A percentile compares a stretch with the other conserved stretches of the same genome.
These are phyloP conservation scores for Darevskia nairensis DNA, from an alignment of 2,797 vertebrate genomes.

Conservation along the genomic window DNA sequence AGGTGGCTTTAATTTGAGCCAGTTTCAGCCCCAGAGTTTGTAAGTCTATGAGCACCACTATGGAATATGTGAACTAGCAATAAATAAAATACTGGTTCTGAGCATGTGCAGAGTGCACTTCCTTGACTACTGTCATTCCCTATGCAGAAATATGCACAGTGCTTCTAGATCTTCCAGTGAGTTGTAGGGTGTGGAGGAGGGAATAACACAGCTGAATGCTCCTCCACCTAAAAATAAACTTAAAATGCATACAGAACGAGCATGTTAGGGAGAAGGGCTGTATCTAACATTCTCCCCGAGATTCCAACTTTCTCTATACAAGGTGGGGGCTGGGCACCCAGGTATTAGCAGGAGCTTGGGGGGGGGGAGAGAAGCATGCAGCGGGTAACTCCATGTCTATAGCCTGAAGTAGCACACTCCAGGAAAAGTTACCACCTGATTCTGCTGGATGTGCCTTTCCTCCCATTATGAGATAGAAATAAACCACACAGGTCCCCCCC, in stretches of 20 bases:
- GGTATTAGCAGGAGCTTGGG: not conserved
- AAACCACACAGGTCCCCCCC: not conserved
- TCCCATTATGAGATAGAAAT: slow-evolving; percentile 12
- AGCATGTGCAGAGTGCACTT: not conserved
- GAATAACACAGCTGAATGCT: not conserved
- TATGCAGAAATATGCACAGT: not conserved
- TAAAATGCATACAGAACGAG: not conserved
- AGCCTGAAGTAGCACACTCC: not conserved
- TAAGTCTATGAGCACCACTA: not conserved
- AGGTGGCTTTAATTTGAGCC: not conserved
- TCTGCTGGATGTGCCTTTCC: not conserved
- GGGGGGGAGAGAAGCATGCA: not conserved
- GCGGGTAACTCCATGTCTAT: not conserved
- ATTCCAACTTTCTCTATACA: not conserved
- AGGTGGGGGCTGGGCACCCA: no score
- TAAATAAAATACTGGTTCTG: not conserved
- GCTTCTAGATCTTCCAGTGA: not conserved
- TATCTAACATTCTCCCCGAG: not conserved
- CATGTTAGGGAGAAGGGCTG: not conserved
- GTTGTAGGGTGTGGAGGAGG: not conserved
- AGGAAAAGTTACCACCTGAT: not conserved
- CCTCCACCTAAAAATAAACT: not conserved
- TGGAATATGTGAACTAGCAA: not conserved
- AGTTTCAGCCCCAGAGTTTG: not conserved
- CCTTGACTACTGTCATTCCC: not conserved